Evolutionary conservation across 2,888 invertebrate species (phyloP), one percentile per base, ranked within the genome.

Genomic region (Oscheius onirici): DNA sequence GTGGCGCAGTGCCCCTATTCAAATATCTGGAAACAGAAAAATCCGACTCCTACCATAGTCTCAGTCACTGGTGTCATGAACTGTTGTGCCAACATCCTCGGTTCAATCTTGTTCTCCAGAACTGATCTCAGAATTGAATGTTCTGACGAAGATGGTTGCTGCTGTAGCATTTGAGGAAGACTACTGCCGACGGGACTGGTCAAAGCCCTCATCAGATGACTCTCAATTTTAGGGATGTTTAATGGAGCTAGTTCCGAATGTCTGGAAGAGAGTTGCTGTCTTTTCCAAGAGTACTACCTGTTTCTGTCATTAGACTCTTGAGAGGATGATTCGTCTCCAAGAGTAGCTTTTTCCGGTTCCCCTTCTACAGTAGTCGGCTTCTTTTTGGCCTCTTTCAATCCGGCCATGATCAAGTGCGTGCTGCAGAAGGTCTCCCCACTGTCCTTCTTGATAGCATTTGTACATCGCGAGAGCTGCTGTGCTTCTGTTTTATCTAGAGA

Each of bases 371-470:
- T 34, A 8, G 8, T 8, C 8, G 10, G 49, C 22, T 68, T 68
- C 24, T 68, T 68, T 55, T 68, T 68, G 1, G 46, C 68, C 20
- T 68, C 68, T 24, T 72, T 76, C 66, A 76, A 24, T 44, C 86
- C 85, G 43, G 74, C 71, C 80, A 81, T 81, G 13, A 86, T 86
- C 44, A 84, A 60, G 72, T 86, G 86, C 10, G 86, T 87, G 44
- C 76, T 76, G 69, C 86, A 86, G 61, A 76, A 84, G 0, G 57
- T 44, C 28, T 63, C 63, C 2, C 58, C 51, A 1, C 65, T 58
- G 20, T 68, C 63, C 40, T 80, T 75, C 22, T 69, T 60, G 28
- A 85, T 80, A 5, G 85, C 84, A 75, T 86, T 85, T 58, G 85
- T 81, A 63, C 85, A 85, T 15, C 74, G 70, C 2, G 73, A 55